phyloP scores from a whole-genome alignment of 2,797 vertebrate species.

The Sebastes minor region DNA sequence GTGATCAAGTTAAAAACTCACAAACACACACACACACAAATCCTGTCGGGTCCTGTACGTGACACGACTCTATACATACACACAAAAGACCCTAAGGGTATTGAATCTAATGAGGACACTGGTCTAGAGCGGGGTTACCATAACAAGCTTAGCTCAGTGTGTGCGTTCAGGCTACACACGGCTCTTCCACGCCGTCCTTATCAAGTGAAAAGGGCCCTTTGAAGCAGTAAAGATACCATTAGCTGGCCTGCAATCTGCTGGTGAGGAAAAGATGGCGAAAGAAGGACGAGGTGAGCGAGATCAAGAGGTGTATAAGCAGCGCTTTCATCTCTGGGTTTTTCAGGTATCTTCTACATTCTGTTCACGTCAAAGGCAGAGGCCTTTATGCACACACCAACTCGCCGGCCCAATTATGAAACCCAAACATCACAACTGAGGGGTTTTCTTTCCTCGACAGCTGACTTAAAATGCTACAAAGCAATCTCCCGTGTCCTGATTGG shows the following conservation, averaged over 20 bases:
- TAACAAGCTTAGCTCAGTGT: conserved; percentile 62
- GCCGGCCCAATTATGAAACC: conserved; percentile 47
- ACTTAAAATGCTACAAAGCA: conserved; percentile 48
- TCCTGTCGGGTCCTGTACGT: conserved; percentile 55
- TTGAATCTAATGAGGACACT: conserved; percentile 69
- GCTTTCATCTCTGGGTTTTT: conserved; percentile 52
- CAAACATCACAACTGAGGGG: conserved; percentile 46
- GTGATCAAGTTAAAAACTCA: conserved; percentile 62
- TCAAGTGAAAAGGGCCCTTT: conserved; percentile 61
- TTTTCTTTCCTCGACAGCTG: conserved; percentile 36
- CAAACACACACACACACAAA: conserved; percentile 24
- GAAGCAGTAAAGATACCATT: conserved; percentile 62
- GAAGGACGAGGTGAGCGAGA: conserved; percentile 43
- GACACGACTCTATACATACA: conserved; percentile 53
- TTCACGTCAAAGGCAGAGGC: conserved; percentile 37
- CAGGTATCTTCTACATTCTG: conserved; percentile 42
- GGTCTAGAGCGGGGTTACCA: conserved; percentile 57
- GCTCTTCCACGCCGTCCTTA: conserved; percentile 33
- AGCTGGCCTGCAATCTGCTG: conserved; percentile 43
- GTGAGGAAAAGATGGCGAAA: conserved; percentile 39
- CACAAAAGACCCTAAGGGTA: conserved; percentile 42
- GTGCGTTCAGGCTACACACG: conserved; percentile 12
- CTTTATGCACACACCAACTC: conserved; percentile 35
- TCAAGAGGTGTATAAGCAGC: conserved; percentile 46
- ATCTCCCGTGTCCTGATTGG: conserved; percentile 39